A percentile compares a stretch with the other conserved stretches of the same genome.
Evolutionary conservation across 2,888 invertebrate genomes (phyloP).

Genomic region (Lasioglossum figueresi): DNA sequence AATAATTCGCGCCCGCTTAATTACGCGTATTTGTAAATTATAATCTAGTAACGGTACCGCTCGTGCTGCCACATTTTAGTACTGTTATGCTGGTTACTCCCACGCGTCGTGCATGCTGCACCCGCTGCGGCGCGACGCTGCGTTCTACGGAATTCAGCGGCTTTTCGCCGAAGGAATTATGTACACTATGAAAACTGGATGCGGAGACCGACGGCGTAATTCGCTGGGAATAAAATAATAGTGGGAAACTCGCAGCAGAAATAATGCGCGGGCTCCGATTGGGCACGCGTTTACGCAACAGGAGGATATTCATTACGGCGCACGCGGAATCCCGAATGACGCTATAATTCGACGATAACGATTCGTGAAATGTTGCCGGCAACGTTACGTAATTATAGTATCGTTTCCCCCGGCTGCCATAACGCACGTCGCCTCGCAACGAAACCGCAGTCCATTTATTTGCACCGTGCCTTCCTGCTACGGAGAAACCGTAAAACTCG

Average conservation of each 20-base stretch:
- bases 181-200: background rate
- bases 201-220: background rate
- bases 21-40: constrained; percentile 37
- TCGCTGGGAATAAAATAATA: background rate
- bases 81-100: constrained; percentile 42
- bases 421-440: background rate
- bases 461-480: background rate
- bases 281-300: constrained; percentile 20
- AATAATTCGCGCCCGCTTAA: constrained; percentile 25
- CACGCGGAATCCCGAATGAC: constrained; percentile 17
- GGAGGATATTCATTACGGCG: background rate
- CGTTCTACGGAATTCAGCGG: background rate
- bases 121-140: too few species aligned
- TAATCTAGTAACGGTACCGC: constrained; percentile 44
- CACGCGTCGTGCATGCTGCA: background rate
- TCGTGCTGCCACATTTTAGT: constrained; percentile 27
- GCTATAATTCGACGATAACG: constrained; percentile 24
- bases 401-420: background rate
- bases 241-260: background rate
- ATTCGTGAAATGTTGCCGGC: constrained; percentile 40
- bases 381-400: constrained; percentile 19
- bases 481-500: background rate
- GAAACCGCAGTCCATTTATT: background rate
- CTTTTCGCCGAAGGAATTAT: background rate
- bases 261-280: background rate